These are phyloP conservation scores for Saguinus imperator DNA, from an alignment of 2,113 vertebrate species.

Conservation along the genomic window DNA sequence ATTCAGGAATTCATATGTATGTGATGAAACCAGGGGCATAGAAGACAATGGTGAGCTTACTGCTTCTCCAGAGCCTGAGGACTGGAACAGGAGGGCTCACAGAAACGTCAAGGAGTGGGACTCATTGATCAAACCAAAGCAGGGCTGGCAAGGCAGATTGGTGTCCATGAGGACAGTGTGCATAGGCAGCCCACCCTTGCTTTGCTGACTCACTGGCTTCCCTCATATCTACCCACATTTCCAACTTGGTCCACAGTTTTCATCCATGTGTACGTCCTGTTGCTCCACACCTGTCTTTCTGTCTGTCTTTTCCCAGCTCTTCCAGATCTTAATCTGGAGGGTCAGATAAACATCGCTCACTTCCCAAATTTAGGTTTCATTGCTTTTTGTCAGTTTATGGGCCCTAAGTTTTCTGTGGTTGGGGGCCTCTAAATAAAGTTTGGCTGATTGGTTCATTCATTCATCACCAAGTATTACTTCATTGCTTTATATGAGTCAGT, in stretches of 20 bases:
- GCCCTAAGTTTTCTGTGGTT: neutral
- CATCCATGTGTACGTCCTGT: neutral
- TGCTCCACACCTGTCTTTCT: neutral
- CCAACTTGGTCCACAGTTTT: neutral
- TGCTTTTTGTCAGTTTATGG: neutral
- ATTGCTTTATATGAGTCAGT: neutral
- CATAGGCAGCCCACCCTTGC: neutral
- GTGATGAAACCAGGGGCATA: neutral
- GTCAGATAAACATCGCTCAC: neutral
- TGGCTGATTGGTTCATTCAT: neutral
- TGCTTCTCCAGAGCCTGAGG: neutral
- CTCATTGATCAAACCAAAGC: neutral
- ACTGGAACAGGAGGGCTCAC: neutral
- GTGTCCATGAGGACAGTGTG: neutral
- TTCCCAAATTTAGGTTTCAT: neutral
- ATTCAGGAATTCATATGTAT: neutral
- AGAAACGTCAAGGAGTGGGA: neutral
- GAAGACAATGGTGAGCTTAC: neutral
- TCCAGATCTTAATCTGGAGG: neutral
- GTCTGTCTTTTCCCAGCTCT: neutral
- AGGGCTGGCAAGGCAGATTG: neutral
- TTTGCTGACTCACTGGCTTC: neutral
- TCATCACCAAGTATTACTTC: neutral
- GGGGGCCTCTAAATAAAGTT: neutral
- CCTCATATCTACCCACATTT: neutral